Conservation (phyloP, 2,113 vertebrate species). For the Rousettus leschenaultii region DNA sequence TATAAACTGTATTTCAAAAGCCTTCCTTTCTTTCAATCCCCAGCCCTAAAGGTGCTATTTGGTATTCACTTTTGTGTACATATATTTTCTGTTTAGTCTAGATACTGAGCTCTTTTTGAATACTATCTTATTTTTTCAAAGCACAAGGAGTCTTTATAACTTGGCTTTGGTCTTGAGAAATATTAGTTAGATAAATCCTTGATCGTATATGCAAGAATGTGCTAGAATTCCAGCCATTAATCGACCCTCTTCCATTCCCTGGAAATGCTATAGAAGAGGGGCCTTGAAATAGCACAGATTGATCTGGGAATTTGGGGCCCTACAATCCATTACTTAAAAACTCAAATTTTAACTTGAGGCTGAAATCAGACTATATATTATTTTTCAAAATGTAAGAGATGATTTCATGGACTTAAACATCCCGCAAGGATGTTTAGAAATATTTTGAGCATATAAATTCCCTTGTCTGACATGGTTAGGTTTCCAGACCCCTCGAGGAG, state of each 20-base stretch:
- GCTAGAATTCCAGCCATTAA: background rate
- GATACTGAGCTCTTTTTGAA: background rate
- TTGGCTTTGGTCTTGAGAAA: slow-evolving; percentile 5
- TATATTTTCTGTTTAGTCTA: background rate
- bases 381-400: background rate
- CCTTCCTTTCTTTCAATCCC: background rate
- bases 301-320: background rate
- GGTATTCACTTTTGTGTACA: background rate
- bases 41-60: background rate
- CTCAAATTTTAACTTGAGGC: background rate
- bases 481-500: background rate
- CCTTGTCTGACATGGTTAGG: background rate
- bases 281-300: background rate
- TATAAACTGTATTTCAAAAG: background rate
- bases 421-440: background rate
- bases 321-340: background rate
- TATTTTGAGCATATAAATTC: background rate
- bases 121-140: background rate
- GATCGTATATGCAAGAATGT: background rate
- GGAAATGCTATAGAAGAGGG: background rate
- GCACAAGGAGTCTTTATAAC: background rate
- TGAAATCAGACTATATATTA: background rate
- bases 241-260: background rate
- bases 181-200: background rate
- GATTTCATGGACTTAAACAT: background rate